Percentiles rank a stretch among this genome's conserved stretches.
Conservation (phyloP, 37 sponge, comb jelly and placozoan species). For the Amphimedon queenslandica region DNA sequence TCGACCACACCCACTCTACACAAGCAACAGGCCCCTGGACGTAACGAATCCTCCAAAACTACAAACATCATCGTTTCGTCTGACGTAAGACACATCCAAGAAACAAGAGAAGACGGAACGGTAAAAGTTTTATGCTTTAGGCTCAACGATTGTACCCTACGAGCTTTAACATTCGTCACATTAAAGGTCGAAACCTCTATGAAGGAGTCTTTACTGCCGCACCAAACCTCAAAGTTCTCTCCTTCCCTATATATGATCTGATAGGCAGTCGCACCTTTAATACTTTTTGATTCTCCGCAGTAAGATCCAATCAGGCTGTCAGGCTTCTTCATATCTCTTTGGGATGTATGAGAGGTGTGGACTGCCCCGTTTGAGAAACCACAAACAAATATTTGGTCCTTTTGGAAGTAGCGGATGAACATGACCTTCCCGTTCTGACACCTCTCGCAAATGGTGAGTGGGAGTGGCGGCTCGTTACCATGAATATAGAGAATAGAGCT, state of each 20-base stretch:
- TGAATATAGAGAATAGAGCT: no score
- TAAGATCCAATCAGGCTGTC: no score
- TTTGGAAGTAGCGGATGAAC: no score
- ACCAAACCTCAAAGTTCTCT: conserved; percentile 51
- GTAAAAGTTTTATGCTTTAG: not conserved
- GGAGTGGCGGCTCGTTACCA: no score
- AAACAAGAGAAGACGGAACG: not conserved
- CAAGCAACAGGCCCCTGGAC: not conserved
- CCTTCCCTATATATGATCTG: no score
- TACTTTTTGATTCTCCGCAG: no score
- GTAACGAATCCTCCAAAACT: not conserved
- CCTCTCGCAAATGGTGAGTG: no score
- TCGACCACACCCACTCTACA: not conserved
- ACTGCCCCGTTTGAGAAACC: no score
- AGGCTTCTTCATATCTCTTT: conserved; percentile 22
- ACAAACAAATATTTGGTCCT: no score
- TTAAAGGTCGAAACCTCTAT: conserved; percentile 32
- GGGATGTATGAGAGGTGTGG: conserved; percentile 8
- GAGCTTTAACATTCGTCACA: not conserved
- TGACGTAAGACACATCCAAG: not conserved
- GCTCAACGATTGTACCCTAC: not conserved
- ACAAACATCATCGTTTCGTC: not conserved
- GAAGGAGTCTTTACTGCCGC: conserved; percentile 4
- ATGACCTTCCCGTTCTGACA: no score
- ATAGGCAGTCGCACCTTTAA: no score